These are phyloP conservation scores for Chromis chromis DNA, from an alignment of 2,797 vertebrate genomes.

Conservation along the genomic window DNA sequence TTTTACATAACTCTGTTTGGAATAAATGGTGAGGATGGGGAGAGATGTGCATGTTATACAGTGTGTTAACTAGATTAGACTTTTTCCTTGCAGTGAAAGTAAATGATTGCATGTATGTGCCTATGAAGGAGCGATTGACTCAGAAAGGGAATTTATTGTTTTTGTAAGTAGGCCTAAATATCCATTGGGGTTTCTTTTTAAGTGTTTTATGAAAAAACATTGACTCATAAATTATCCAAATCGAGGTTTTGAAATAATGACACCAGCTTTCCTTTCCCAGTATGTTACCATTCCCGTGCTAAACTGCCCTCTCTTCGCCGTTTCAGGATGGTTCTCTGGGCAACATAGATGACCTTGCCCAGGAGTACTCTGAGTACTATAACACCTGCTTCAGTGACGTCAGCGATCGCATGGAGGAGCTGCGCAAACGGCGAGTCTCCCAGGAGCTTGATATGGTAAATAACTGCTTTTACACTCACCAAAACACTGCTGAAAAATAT, in stretches of 20 bases:
- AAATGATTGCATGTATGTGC: not conserved
- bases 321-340: slow-evolving; percentile 95
- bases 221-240: not conserved
- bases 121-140: not conserved
- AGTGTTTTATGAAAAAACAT: no score
- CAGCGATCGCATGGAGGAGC: slow-evolving; percentile 96
- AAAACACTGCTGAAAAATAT: not conserved
- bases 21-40: slow-evolving; percentile 15
- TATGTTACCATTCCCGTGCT: slow-evolving; percentile 20
- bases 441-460: slow-evolving; percentile 94
- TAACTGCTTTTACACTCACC: not conserved
- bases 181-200: no score
- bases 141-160: not conserved
- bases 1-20: slow-evolving; percentile 32
- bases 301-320: slow-evolving; percentile 32
- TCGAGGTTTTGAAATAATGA: not conserved
- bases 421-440: slow-evolving; percentile 92
- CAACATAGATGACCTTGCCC: slow-evolving; percentile 97
- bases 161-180: no score
- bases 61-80: not conserved
- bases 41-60: slow-evolving; percentile 3
- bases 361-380: slow-evolving; percentile 98
- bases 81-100: not conserved
- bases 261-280: slow-evolving; percentile 8
- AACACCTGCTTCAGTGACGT: slow-evolving; percentile 97